Base-by-base conservation (phyloP, 2,888 invertebrate genomes). In the Deilephila elpenor region DNA sequence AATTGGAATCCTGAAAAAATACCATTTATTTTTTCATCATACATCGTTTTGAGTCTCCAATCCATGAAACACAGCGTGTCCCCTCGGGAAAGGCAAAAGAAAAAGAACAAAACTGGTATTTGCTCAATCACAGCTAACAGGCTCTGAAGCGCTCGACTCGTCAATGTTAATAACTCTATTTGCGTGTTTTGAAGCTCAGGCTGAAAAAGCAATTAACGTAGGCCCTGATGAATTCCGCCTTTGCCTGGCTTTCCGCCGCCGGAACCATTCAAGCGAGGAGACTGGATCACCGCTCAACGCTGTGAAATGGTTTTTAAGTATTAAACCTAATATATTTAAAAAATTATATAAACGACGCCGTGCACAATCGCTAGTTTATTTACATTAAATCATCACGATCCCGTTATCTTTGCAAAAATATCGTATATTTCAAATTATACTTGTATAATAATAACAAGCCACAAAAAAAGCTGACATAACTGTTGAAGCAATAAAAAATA, bases 401-500 rank as follows among this genome's bases (percentile, higher is more conserved):
- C 20, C 8, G 25, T 44, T 51, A 25, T 44, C 25, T 44, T 51
- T 20, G 37, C 44, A 64, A n/a, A 62, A 17, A 56, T 56, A 56
- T 56, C 19, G n/a, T 61, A 20, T 64, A 64, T 64, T 44, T 20
- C 64, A 44, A 20, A 20, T 20, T 20, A 64, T 20, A 64, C n/a
- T 19, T 64, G n/a, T 61, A 44, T 37, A 67, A 67, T 20, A 67
- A 67, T 67, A 67, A 67, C 25, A 67, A 51, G 11, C 37, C 20
- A 44, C 67, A 51, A 51, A 67, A 51, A 67, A 67, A 67, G 51
- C 25, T 51, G 67, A 25, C 67, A 51, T 71, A 71, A 71, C 71
- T 71, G 71, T 71, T 20, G 51, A 53, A 34, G 73, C 60, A 73
- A 72, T 76, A 76, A 70, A 74, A 32, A 70, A 72, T 76, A 73